Percentiles rank a stretch among this genome's conserved stretches.
Evolutionary conservation across 2,888 invertebrate species (phyloP).

Genomic region (Tenthredo amoena): DNA sequence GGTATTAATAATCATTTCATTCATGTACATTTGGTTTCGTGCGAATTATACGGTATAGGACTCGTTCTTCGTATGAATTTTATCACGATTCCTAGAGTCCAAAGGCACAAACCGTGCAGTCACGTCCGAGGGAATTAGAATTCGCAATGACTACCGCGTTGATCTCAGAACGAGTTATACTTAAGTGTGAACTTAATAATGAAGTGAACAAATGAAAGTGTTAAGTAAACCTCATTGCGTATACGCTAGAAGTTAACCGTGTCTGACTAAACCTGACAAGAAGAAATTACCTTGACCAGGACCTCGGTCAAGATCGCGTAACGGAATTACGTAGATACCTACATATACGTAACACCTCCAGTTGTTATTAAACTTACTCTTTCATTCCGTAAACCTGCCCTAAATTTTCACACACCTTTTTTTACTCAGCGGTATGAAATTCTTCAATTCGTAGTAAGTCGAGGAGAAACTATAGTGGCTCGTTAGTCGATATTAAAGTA

Average conservation of each 20-base stretch:
- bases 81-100: neutral
- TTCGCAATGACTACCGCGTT: neutral
- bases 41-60: neutral
- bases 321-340: constrained; percentile 34
- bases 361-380: constrained; percentile 7
- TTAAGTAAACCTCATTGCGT: constrained; percentile 17
- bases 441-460: neutral
- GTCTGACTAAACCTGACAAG: constrained; percentile 35
- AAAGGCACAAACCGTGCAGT: neutral
- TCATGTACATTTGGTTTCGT: neutral
- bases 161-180: neutral
- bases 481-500: neutral
- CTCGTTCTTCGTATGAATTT: constrained; percentile 22
- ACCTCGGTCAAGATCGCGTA: constrained; percentile 47
- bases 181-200: constrained; percentile 8
- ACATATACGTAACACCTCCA: neutral
- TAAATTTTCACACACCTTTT: neutral
- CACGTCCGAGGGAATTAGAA: constrained; percentile 6
- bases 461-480: neutral
- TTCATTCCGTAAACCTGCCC: neutral
- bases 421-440: neutral
- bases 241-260: constrained; percentile 12
- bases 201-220: constrained; percentile 29
- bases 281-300: constrained; percentile 47
- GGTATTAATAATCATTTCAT: neutral